Conservation (phyloP, 2,113 vertebrate species). For the Dinomys branickii region DNA sequence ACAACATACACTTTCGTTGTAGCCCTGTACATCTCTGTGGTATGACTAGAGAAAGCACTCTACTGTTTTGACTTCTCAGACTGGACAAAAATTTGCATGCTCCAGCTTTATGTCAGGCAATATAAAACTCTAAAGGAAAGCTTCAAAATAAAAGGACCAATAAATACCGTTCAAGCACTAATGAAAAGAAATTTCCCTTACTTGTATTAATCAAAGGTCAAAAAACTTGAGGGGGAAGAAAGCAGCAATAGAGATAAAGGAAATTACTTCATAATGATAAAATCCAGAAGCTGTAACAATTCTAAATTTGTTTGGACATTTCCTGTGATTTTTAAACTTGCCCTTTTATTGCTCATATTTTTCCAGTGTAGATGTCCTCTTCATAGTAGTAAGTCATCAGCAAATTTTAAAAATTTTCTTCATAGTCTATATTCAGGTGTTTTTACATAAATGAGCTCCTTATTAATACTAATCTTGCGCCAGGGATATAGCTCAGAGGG, state of each 20-base stretch:
- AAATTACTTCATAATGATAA: slow-evolving; percentile 5
- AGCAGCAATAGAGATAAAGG: neutral
- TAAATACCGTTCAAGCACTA: neutral
- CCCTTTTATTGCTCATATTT: neutral
- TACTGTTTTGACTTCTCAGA: neutral
- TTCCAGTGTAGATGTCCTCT: neutral
- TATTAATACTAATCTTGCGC: no score
- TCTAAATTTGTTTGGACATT: neutral
- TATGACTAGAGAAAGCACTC: neutral
- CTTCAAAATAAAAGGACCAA: slow-evolving; percentile 10
- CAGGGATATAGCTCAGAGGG: no score
- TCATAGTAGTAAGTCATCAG: neutral
- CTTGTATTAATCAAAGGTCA: neutral
- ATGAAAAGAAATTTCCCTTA: slow-evolving; percentile 19
- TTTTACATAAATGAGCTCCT: slow-evolving; percentile 17
- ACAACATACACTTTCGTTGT: neutral
- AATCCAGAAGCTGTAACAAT: neutral
- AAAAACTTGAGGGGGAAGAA: neutral
- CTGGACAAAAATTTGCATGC: slow-evolving; percentile 3
- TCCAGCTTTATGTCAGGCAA: neutral
- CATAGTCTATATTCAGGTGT: neutral
- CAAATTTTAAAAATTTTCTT: slow-evolving; percentile 47
- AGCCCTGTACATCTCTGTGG: neutral
- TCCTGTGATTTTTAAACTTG: slow-evolving; percentile 6
- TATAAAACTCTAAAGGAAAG: neutral